Evolutionary conservation across 2,113 vertebrate species (phyloP).

Genomic region (Trematomus loennbergii): DNA sequence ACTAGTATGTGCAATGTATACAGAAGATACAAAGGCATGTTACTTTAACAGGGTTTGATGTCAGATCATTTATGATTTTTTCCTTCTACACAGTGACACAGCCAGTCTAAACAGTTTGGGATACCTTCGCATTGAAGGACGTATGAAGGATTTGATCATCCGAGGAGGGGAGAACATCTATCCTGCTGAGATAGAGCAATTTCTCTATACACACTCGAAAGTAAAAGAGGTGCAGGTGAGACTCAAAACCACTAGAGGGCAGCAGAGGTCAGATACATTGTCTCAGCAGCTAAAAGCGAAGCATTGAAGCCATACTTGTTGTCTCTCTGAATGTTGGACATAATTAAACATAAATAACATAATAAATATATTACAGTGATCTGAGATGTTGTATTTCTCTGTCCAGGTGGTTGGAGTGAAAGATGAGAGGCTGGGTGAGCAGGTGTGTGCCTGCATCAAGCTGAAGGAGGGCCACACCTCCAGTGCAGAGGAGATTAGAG

Average conservation of each 20-base stretch:
- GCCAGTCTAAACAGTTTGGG: slow-evolving; percentile 87
- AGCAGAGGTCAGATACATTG: slow-evolving; percentile 20
- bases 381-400: neutral
- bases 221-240: slow-evolving; percentile 93
- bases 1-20: too few species aligned
- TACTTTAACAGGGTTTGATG: neutral
- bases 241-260: slow-evolving; percentile 36
- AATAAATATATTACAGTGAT: neutral
- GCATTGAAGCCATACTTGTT: neutral
- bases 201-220: slow-evolving; percentile 91
- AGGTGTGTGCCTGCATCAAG: slow-evolving; percentile 92
- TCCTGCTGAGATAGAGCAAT: slow-evolving; percentile 91
- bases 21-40: neutral
- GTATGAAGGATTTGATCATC: slow-evolving; percentile 95
- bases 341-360: too few species aligned
- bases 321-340: neutral
- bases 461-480: slow-evolving; percentile 82
- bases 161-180: slow-evolving; percentile 97
- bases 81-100: slow-evolving; percentile 85
- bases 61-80: neutral
- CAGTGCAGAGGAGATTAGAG: slow-evolving; percentile 87
- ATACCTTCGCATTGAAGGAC: slow-evolving; percentile 94
- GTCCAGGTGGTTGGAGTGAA: slow-evolving; percentile 94
- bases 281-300: neutral
- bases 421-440: slow-evolving; percentile 91